Conservation (phyloP, 2,113 vertebrate genomes). For the Muscicapa adusta region DNA sequence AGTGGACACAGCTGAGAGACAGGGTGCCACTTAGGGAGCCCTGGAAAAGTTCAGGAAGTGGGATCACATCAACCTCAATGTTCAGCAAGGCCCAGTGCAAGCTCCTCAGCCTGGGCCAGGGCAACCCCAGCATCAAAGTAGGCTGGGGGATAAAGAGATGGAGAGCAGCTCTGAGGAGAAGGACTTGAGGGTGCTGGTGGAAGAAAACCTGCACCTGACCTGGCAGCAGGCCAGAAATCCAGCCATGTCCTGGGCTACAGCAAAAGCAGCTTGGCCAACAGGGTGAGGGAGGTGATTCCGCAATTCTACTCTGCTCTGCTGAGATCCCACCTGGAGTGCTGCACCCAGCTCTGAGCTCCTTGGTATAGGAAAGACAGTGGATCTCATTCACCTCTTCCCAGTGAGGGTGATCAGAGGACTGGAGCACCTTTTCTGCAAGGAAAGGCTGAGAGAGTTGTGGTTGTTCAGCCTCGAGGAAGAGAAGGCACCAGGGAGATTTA, state of each 20-base stretch:
- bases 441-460: neutral
- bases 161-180: neutral
- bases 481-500: neutral
- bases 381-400: neutral
- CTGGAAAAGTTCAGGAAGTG: neutral
- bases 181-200: neutral
- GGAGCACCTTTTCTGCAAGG: neutral
- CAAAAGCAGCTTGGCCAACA: neutral
- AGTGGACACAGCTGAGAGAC: neutral
- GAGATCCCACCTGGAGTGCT: neutral
- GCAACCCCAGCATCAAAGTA: accelerated
- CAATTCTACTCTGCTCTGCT: neutral
- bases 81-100: neutral
- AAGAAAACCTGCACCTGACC: neutral
- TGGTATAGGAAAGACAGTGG: neutral
- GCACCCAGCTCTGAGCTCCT: neutral
- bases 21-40: neutral
- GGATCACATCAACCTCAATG: neutral
- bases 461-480: neutral
- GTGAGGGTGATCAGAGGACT: neutral
- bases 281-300: neutral
- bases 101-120: neutral
- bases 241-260: neutral
- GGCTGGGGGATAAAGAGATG: neutral
- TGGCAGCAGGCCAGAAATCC: neutral